Evolutionary conservation across 2,113 vertebrate species (phyloP), one percentile per base, ranked within the genome.

Genomic region (Callipepla squamata): DNA sequence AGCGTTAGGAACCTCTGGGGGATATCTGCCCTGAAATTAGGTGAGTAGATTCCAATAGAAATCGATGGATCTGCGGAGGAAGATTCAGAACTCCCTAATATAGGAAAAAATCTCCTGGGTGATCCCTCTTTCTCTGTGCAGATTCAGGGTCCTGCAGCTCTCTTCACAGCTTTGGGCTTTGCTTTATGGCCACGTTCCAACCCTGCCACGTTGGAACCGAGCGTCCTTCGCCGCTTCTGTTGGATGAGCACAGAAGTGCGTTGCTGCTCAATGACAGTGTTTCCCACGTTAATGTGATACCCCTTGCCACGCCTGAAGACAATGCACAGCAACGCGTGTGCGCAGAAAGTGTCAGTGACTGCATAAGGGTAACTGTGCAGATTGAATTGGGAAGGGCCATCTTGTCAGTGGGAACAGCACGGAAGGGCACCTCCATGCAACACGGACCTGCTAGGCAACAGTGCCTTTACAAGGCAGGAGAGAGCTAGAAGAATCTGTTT

Each of bases 81-180:
- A n/a, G 36, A 67, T 72, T 72, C 57, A 78, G 66, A 84, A 44
- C 34, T 11, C 16, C 16, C 47, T 26, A 51, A 72, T 34, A 6
- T 2, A 72, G 47, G 69, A 81, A 57, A 30, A 3, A 4, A 23
- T 58, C 12, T 61, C 17, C 20, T 62, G 2, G 9, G 59, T 58
- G 53, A 65, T 16, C 36, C 7, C 36, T 36, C 36, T 36, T 36
- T 48, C 73, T 13, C 5, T 28, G 74, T 78, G 75, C 55, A 25
- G 9, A 1, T 7, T 48, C 65, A 66, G 83, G 30, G 70, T 55
- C 81, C 76, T 69, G 69, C 75, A 55, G 80, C 91, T 87, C 48
- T 2, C 68, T 61, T 80, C 92, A 72, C 86, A 86, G 45, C 62
- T 67, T 30, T 80, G 88, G 76, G 85, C 59, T 90, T 67, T 25